phyloP scores from a whole-genome alignment of 2,797 vertebrate species.

The Acrossocheilus fasciatus region DNA sequence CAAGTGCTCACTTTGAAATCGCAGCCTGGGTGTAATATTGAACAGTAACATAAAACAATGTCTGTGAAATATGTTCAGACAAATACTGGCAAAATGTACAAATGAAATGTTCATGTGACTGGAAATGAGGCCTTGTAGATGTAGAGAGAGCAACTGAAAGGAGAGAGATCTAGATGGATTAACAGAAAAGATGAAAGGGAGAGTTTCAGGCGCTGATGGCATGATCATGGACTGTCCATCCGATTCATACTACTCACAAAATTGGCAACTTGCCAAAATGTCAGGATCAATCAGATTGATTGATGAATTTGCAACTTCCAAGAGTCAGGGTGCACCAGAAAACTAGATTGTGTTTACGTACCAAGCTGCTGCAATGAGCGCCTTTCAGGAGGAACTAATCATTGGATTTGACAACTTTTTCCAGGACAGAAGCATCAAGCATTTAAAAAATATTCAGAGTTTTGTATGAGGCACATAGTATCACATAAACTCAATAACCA shows the following conservation, averaged over 20 bases:
- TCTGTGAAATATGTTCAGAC: not conserved
- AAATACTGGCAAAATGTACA: slow-evolving; percentile 7
- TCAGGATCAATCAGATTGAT: not conserved
- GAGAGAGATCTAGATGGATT: slow-evolving; percentile 17
- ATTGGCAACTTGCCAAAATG: slow-evolving; percentile 1
- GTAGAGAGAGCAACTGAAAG: not conserved
- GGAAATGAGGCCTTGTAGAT: not conserved
- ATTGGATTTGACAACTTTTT: not conserved
- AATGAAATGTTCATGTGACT: slow-evolving; percentile 15
- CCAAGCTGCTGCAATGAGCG: not conserved
- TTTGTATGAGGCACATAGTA: not conserved
- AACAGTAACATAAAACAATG: not conserved
- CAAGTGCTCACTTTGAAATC: not conserved
- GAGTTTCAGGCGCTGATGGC: not conserved
- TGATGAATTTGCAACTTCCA: not conserved
- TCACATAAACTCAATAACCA: slow-evolving; percentile 2
- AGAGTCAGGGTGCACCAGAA: not conserved
- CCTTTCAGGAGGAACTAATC: not conserved
- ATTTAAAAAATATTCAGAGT: slow-evolving; percentile 11
- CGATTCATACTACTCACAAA: not conserved
- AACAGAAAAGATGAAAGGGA: not conserved
- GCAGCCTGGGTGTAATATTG: not conserved
- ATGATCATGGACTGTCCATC: not conserved
- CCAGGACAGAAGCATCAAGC: not conserved
- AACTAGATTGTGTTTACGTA: not conserved